phyloP scores from a whole-genome alignment of 2,797 vertebrate genomes.

The Philypnodon macrostomus region DNA sequence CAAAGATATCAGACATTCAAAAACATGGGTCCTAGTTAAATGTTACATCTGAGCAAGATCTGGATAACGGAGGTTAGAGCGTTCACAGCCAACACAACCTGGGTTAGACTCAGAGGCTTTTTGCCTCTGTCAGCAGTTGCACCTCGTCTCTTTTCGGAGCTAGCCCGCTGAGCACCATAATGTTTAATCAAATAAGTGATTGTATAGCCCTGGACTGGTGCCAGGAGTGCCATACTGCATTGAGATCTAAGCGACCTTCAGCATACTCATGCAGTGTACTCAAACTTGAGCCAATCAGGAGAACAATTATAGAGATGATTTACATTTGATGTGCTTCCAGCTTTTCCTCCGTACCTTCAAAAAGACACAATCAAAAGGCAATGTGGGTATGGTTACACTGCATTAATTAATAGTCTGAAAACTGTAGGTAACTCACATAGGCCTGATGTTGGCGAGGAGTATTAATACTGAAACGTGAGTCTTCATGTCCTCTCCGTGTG shows the following conservation, averaged over 20 bases:
- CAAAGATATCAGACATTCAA: not conserved
- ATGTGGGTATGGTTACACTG: not conserved
- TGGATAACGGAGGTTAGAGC: conserved; percentile 10
- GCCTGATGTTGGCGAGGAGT: not conserved
- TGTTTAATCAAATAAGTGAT: conserved; percentile 78
- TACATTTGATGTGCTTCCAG: conserved; percentile 18
- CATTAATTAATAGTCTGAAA: conserved; percentile 3
- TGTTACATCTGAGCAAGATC: conserved; percentile 11
- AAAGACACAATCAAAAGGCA: conserved; percentile 1
- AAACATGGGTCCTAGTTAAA: not conserved
- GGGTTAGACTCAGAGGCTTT: conserved; percentile 27
- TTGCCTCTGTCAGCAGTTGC: conserved; percentile 50
- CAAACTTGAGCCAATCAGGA: conserved; percentile 55
- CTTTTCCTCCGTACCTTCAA: conserved; percentile 1
- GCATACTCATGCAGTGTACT: conserved; percentile 47
- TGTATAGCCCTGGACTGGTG: conserved; percentile 58
- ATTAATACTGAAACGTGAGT: too few species aligned
- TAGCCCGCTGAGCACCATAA: conserved; percentile 57
- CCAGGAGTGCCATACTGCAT: conserved; percentile 63
- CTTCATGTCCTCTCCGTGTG: too few species aligned
- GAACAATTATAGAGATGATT: conserved; percentile 26
- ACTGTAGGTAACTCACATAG: not conserved
- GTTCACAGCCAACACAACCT: conserved; percentile 12
- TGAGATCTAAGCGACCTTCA: conserved; percentile 63
- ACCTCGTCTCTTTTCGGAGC: conserved; percentile 38